Conservation (phyloP, 2,113 vertebrate genomes). For the Podarcis cretensis region DNA sequence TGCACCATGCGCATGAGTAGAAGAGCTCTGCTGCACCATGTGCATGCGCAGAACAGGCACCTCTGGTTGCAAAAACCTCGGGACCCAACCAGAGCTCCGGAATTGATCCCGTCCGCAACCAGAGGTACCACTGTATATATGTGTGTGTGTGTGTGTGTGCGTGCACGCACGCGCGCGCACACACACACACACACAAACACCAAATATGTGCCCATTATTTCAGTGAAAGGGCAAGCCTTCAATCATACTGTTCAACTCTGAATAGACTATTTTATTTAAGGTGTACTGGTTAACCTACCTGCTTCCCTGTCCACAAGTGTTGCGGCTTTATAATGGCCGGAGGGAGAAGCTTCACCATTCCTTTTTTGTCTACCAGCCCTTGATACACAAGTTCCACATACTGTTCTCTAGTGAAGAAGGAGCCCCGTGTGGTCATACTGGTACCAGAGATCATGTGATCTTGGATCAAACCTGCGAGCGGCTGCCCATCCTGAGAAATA, state of each 20-base stretch:
- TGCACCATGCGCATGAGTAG: no score
- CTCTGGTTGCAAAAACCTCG: no score
- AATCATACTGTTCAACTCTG: not conserved
- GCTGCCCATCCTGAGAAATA: constrained; percentile 88
- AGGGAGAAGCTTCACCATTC: constrained; percentile 82
- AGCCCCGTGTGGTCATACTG: constrained; percentile 91
- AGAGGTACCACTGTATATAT: no score
- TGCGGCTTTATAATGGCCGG: constrained; percentile 90
- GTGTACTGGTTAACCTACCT: constrained; percentile 77
- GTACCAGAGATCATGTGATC: constrained; percentile 98
- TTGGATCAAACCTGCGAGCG: constrained; percentile 94
- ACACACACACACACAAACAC: not conserved
- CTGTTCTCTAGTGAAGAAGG: constrained; percentile 90
- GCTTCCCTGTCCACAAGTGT: constrained; percentile 94
- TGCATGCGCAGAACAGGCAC: no score
- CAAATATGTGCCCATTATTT: not conserved
- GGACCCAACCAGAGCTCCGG: no score
- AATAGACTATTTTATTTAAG: not conserved
- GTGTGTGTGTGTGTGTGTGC: no score
- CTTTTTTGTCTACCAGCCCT: constrained; percentile 90
- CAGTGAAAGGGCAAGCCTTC: not conserved
- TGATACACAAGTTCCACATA: constrained; percentile 93
- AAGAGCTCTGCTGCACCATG: no score
- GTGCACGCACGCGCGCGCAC: no score
- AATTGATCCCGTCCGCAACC: no score